phyloP scores from a whole-genome alignment of 2,113 vertebrate species.

The Porphyrio hochstetteri region DNA sequence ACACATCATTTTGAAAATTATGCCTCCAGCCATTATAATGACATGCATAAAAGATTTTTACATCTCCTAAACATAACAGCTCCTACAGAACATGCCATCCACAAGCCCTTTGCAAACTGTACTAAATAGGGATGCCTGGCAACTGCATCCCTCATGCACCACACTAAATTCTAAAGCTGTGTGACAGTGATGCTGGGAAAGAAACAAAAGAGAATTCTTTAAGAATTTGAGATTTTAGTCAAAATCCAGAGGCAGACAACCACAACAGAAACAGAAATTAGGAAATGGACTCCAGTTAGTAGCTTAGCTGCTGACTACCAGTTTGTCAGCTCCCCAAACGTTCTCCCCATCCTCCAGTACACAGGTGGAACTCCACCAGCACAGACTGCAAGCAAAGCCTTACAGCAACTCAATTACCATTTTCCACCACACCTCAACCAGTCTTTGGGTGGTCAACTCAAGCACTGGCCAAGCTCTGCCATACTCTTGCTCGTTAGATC shows the following conservation, averaged over 20 bases:
- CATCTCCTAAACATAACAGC: not conserved
- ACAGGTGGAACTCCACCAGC: not conserved
- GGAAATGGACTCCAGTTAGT: not conserved
- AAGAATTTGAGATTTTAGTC: not conserved
- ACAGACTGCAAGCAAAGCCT: not conserved
- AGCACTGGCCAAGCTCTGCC: fast-evolving
- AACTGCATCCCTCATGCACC: fast-evolving
- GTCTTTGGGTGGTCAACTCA: not conserved
- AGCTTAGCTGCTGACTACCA: not conserved
- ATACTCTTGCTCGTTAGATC: not conserved
- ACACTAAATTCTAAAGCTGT: not conserved
- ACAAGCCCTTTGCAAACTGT: not conserved
- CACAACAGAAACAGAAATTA: not conserved
- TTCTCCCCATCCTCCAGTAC: not conserved
- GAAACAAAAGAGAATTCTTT: not conserved
- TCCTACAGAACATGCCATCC: not conserved
- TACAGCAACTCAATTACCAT: not conserved
- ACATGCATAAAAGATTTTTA: not conserved
- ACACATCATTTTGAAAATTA: fast-evolving
- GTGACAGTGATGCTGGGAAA: not conserved
- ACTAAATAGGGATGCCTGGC: not conserved
- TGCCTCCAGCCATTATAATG: not conserved
- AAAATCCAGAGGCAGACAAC: not conserved
- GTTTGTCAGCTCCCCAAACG: not conserved
- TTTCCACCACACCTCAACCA: not conserved